These are phyloP conservation scores for Drosophila kanapiae DNA, from an alignment of 1,140 invertebrate species.

Conservation along the genomic window DNA sequence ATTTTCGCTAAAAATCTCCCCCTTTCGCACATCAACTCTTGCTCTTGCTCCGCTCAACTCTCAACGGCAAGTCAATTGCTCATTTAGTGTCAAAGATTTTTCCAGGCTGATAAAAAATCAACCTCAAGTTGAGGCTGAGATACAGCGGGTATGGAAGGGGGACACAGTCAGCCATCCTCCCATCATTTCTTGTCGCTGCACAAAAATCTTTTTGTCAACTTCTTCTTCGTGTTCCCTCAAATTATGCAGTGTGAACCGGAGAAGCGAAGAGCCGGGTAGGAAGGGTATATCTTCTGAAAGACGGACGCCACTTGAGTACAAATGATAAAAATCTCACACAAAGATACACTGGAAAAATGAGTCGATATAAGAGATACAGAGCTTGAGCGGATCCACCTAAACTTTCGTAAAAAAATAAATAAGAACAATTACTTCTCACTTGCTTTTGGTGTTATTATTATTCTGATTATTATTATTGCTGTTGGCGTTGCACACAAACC, in stretches of 20 bases:
- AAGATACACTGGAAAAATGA: constrained; percentile 21
- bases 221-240: constrained; percentile 48
- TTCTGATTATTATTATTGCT: constrained; percentile 28
- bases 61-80: constrained; percentile 77
- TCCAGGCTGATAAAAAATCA: constrained; percentile 67
- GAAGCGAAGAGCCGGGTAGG: constrained; percentile 14
- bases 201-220: constrained; percentile 79
- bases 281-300: constrained; percentile 31
- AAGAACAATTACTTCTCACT: constrained; percentile 25
- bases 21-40: constrained; percentile 13
- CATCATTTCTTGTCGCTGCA: constrained; percentile 79
- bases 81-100: constrained; percentile 83
- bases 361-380: neutral
- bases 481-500: constrained; percentile 68
- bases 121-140: constrained; percentile 32
- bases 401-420: constrained; percentile 49
- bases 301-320: constrained; percentile 79
- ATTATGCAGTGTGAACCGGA: constrained; percentile 80
- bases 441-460: constrained; percentile 47
- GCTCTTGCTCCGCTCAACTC: constrained; percentile 1
- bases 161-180: constrained; percentile 47
- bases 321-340: constrained; percentile 78
- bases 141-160: neutral
- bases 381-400: constrained; percentile 7
- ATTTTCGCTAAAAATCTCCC: constrained; percentile 36